A percentile compares a stretch with the other conserved stretches of the same genome.
These are phyloP conservation scores for Amorpha juglandis DNA, from an alignment of 2,888 invertebrate genomes.

Conservation along the genomic window DNA sequence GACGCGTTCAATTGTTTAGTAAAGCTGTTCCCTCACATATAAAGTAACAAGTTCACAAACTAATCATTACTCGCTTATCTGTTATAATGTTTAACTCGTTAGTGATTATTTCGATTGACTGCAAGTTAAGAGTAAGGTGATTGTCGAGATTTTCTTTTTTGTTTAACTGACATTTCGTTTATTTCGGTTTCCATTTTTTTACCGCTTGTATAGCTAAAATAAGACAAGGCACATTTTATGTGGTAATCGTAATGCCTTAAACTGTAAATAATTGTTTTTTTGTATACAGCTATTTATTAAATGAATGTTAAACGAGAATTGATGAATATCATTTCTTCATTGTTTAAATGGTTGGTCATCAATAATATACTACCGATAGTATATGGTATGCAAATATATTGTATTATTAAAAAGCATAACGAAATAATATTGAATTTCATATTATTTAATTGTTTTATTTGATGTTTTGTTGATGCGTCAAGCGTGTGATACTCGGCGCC, in stretches of 20 bases:
- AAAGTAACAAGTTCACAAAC: conserved; percentile 80
- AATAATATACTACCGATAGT: conserved; percentile 82
- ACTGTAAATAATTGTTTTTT: conserved; percentile 83
- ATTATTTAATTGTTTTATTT: conserved; percentile 74
- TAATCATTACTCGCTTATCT: conserved; percentile 77
- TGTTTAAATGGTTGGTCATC: conserved; percentile 83
- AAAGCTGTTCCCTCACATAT: conserved; percentile 53
- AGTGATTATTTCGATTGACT: conserved; percentile 70
- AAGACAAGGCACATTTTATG: conserved; percentile 80
- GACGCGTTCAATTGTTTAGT: conserved; percentile 51
- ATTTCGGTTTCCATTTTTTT: conserved; percentile 75
- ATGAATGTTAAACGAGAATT: conserved; percentile 81
- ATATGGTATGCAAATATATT: conserved; percentile 83
- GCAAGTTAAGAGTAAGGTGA: conserved; percentile 55
- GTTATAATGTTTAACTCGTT: conserved; percentile 79
- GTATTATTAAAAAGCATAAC: conserved; percentile 84
- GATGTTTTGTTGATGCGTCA: conserved; percentile 20
- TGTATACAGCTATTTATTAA: conserved; percentile 86
- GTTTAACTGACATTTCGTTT: conserved; percentile 55
- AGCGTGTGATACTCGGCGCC: conserved; percentile 37
- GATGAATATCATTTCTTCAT: conserved; percentile 81
- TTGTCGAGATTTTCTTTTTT: conserved; percentile 65
- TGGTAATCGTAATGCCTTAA: conserved; percentile 83
- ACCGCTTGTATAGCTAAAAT: conserved; percentile 82
- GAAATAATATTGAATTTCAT: conserved; percentile 85